A percentile compares a stretch with the other conserved stretches of the same genome.
phyloP scores from a whole-genome alignment of 1,140 invertebrate species.

The Nebria ingens region DNA sequence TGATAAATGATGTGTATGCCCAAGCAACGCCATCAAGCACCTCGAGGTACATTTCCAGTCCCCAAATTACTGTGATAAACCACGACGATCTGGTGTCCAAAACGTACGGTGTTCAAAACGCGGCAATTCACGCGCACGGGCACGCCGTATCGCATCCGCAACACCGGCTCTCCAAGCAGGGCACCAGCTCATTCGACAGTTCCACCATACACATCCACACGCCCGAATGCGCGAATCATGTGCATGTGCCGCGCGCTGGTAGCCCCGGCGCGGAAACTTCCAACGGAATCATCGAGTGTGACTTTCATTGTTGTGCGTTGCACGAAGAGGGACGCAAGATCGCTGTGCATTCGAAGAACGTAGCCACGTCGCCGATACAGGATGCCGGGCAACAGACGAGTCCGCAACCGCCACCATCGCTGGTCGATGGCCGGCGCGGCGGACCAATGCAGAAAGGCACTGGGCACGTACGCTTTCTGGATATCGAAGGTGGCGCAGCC shows the following conservation, averaged over 20 bases:
- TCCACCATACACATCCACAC: constrained; percentile 72
- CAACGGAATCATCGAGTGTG: constrained; percentile 62
- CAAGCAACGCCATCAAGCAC: constrained; percentile 36
- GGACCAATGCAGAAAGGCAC: constrained; percentile 40
- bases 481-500: constrained; percentile 46
- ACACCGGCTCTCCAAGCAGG: constrained; percentile 44
- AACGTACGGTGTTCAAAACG: constrained; percentile 23
- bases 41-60: constrained; percentile 45
- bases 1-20: constrained; percentile 42
- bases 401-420: constrained; percentile 38
- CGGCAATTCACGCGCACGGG: constrained; percentile 15
- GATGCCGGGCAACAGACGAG: constrained; percentile 62
- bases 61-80: constrained; percentile 84
- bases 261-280: constrained; percentile 42
- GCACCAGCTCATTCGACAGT: constrained; percentile 61
- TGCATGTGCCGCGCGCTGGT: constrained; percentile 50
- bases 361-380: constrained; percentile 83
- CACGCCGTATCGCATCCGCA: constrained; percentile 27
- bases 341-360: constrained; percentile 73
- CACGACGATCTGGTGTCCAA: constrained; percentile 55
- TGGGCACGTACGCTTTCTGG: constrained; percentile 60
- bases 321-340: constrained; percentile 85
- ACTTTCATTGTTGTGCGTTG: constrained; percentile 88
- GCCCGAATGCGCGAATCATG: constrained; percentile 68
- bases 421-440: constrained; percentile 32